Percentiles rank a stretch among this genome's conserved stretches.
These are phyloP conservation scores for Sarcophilus harrisii DNA, from an alignment of 2,797 vertebrate species.

Conservation along the genomic window DNA sequence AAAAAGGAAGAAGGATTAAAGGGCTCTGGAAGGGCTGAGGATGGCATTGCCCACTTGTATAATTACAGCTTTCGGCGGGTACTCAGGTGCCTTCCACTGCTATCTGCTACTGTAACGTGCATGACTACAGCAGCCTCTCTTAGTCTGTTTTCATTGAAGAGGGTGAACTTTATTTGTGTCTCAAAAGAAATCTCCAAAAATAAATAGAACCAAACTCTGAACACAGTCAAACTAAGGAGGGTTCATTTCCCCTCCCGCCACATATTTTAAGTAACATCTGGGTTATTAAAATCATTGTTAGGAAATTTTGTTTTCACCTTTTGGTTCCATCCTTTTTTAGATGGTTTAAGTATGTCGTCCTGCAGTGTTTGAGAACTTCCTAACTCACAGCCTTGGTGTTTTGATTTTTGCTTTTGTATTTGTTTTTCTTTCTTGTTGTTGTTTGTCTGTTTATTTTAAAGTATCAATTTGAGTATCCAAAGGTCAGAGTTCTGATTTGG, in stretches of 20 bases:
- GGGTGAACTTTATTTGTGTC: neutral
- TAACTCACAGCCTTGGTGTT: neutral
- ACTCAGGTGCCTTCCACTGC: neutral
- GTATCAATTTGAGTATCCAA: neutral
- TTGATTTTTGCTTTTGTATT: slow-evolving; percentile 2
- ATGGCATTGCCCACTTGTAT: too few species aligned
- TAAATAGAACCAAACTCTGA: neutral
- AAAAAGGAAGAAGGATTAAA: neutral
- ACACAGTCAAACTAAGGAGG: neutral
- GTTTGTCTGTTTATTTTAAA: neutral
- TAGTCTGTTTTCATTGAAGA: neutral
- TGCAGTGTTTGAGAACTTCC: neutral
- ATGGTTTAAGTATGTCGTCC: neutral
- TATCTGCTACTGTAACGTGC: neutral
- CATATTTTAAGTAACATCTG: neutral
- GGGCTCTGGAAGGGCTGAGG: neutral
- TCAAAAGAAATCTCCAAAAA: slow-evolving; percentile 29
- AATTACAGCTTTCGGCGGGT: neutral
- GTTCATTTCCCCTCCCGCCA: neutral
- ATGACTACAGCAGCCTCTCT: neutral
- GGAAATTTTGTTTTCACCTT: neutral
- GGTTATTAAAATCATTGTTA: neutral
- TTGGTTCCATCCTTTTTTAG: neutral
- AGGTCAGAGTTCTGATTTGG: neutral
- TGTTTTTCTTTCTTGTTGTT: neutral